Evolutionary conservation across 2,888 invertebrate species (phyloP), one percentile per base, ranked within the genome.

Genomic region (Agrotis segetum): DNA sequence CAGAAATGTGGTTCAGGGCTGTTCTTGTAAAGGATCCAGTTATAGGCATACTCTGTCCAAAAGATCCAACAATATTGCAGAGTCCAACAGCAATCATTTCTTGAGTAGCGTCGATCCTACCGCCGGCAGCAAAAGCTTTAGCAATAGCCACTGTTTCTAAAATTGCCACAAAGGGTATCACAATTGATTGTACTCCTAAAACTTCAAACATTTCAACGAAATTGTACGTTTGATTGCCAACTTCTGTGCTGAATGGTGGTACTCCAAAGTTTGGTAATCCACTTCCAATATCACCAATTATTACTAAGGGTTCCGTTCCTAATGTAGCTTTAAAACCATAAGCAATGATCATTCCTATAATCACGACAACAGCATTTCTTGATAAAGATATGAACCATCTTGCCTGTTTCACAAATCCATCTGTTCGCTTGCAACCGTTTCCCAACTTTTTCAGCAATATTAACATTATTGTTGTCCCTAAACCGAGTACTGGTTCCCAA

Each of bases 41-140:
- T 0, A 98, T 97, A 0, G 99, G 99, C 97, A 99, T 98, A 24
- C 99, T 98, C 44, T 97, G 97, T 7, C 98, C 97, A 91, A 99
- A 99, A 34, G 98, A 98, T 58, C 98, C 98, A 67, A 98, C 89
- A 21, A 99, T 95, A 90, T 99, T 99, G 85, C 98, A 97, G 1
- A 98, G 85, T n/a, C 98, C 98, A 55, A 99, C 94, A 0, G 99
- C 98, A 69, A 99, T 96, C 97, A 99, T 97, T 94, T 99, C 99
- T 95, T 99, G 99, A 34, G 98, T 98, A 0, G 99, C 98, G 89
- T 99, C 98, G 52, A 99, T 96, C 16, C 97, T 96, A 88, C 97
- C 97, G 7, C 98, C 98, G 87, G 97, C 97, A 0, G 98, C 98
- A 88, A 98, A 98, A 5, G 98, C 97, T 92, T 98, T 98, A 0